Conservation (phyloP, 2,797 vertebrate species). For the Peromyscus aztecus region DNA sequence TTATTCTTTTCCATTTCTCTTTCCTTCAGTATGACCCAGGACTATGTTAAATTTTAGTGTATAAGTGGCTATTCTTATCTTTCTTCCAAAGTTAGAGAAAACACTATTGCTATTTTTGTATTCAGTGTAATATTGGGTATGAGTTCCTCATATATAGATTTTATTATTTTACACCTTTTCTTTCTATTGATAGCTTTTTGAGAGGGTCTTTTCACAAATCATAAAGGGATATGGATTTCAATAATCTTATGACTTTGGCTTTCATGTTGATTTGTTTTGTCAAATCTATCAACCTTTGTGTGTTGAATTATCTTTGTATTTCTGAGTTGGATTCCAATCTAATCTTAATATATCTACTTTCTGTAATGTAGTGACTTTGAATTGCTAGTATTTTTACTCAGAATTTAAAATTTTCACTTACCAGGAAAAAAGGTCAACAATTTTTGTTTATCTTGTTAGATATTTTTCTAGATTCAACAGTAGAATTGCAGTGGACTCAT, state of each 20-base stretch:
- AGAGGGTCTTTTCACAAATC: not conserved
- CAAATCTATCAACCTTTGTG: not conserved
- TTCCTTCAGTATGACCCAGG: not conserved
- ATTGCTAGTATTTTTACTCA: not conserved
- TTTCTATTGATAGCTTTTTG: not conserved
- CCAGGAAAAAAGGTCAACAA: not conserved
- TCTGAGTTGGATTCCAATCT: not conserved
- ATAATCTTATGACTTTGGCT: not conserved
- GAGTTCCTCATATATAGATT: not conserved
- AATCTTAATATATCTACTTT: not conserved
- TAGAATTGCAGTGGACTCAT: not conserved
- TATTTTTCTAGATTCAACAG: not conserved
- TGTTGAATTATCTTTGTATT: not conserved
- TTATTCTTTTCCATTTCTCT: not conserved
- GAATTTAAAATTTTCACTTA: not conserved
- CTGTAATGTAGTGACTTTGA: not conserved
- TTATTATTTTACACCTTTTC: not conserved
- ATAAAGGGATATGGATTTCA: not conserved
- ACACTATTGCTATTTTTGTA: not conserved
- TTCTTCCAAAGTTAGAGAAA: not conserved
- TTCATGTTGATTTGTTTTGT: not conserved
- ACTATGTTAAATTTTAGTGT: not conserved
- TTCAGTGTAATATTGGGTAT: not conserved
- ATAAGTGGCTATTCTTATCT: not conserved
- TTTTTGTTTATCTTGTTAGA: not conserved